Conservation (phyloP, 2,797 vertebrate genomes). For the Myotis planiceps region DNA sequence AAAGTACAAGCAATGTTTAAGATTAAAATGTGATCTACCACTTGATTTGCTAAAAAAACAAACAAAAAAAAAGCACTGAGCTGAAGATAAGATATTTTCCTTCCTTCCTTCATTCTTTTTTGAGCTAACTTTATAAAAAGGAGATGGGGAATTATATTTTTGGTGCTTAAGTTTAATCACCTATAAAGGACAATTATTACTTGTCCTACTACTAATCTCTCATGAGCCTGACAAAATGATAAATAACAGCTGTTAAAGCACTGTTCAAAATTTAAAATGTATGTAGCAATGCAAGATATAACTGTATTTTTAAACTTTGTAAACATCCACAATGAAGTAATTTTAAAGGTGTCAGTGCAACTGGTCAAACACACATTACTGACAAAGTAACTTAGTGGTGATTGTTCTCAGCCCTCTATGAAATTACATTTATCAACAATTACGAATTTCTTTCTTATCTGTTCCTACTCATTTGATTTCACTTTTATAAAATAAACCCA, state of each 20-base stretch:
- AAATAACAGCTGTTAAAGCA: constrained; percentile 1
- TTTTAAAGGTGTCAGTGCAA: neutral
- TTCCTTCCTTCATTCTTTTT: neutral
- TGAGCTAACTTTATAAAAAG: constrained; percentile 51
- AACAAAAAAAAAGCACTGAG: neutral
- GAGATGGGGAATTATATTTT: neutral
- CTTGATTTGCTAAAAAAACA: constrained; percentile 12
- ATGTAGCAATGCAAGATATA: neutral
- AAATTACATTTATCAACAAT: constrained; percentile 49
- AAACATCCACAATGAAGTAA: neutral
- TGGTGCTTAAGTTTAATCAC: constrained; percentile 19
- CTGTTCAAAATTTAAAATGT: constrained; percentile 24
- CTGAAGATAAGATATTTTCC: neutral
- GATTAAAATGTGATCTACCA: constrained; percentile 10
- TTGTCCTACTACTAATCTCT: neutral
- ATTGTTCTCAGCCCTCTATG: constrained; percentile 9
- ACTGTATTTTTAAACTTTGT: neutral
- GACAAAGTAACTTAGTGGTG: neutral
- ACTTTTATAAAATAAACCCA: constrained; percentile 47
- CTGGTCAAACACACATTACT: neutral
- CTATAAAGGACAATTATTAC: neutral
- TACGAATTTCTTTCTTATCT: neutral
- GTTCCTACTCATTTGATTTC: neutral
- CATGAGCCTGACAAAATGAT: constrained; percentile 26
- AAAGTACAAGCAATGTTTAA: neutral